Conservation (phyloP, 2,888 invertebrate species). For the Agrenia bidenticulata region DNA sequence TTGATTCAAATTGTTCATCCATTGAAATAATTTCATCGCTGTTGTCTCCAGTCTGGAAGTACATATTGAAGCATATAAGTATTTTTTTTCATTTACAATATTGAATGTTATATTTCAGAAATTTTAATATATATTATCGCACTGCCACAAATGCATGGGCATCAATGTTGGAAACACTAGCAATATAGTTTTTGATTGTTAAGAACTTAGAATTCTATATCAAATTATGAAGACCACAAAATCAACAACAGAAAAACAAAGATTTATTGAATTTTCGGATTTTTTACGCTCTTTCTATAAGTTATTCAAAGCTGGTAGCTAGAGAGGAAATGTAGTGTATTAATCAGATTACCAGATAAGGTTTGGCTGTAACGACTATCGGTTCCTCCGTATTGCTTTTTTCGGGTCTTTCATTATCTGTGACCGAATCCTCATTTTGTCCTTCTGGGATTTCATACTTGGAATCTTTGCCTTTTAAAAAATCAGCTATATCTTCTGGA, state of each 20-base stretch:
- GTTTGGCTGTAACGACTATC: slow-evolving; percentile 11
- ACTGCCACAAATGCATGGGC: too few relatives aligned
- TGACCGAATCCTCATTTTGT: neutral
- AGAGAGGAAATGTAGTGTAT: neutral
- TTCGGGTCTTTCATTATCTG: neutral
- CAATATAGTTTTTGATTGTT: slow-evolving; percentile 1
- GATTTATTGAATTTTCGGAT: too few relatives aligned
- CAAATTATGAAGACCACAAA: too few relatives aligned
- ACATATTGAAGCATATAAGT: too few relatives aligned
- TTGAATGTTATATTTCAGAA: too few relatives aligned
- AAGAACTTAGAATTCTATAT: too few relatives aligned
- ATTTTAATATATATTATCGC: too few relatives aligned
- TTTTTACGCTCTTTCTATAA: too few relatives aligned
- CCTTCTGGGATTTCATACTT: neutral
- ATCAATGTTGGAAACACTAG: too few relatives aligned
- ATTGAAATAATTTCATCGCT: neutral
- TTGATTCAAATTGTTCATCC: neutral
- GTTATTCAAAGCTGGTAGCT: too few relatives aligned
- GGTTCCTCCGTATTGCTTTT: neutral
- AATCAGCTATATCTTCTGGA: neutral
- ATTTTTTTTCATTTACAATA: too few relatives aligned
- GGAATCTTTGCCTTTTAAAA: neutral
- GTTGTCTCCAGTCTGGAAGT: neutral
- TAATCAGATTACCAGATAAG: slow-evolving; percentile 6
- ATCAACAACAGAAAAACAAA: too few relatives aligned